Base-by-base conservation (phyloP, 2,113 vertebrate species). In the Neofelis nebulosa region DNA sequence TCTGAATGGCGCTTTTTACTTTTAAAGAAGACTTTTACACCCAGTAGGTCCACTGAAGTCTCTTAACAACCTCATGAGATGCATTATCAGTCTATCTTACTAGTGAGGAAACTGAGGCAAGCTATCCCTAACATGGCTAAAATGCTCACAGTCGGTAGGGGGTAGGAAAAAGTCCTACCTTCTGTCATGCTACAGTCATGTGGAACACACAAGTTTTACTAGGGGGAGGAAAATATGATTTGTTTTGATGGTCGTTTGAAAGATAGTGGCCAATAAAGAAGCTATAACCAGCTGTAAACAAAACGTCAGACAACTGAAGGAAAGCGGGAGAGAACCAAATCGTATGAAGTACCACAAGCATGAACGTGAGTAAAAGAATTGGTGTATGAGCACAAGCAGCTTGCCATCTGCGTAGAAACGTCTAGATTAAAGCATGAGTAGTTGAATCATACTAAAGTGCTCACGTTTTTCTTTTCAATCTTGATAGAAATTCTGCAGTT, bases 201-300 rank as follows among this genome's bases (percentile, higher is more conserved):
- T 8, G n/a, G 13, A 25, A 36, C 50, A 76, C 81, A 11, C 82
- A 80, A 68, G 52, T 18, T 76, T 90, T 82, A 76, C 27, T 41
- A 13, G 50, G 33, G 19, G 13, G 33, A 48, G 8, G 12, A 33
- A 29, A 14, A 36, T 29, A 31, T 48, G 4, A 57, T 38, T 73
- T 90, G 19, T 87, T 48, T 92, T 90, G 84, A 66, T 21, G 55
- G 95, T 81, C 85, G 31, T 95, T 94, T 95, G 50, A 95, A 68
- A 79, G 93, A 66, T 1, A 81, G 25, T 91, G 80, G 88, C 52
- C 36, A 55, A 38, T 45, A 93, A 93, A 73, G 82, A 74, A 78
- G 27, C 61, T 19, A 48, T 68, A 83, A 33, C 57, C 36, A 74
- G 29, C 18, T n/a, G 29, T 23, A 33, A 81, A 50, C 41, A 45